These are phyloP conservation scores for Heterohyrax brucei DNA, from an alignment of 2,797 vertebrate species.

Conservation along the genomic window DNA sequence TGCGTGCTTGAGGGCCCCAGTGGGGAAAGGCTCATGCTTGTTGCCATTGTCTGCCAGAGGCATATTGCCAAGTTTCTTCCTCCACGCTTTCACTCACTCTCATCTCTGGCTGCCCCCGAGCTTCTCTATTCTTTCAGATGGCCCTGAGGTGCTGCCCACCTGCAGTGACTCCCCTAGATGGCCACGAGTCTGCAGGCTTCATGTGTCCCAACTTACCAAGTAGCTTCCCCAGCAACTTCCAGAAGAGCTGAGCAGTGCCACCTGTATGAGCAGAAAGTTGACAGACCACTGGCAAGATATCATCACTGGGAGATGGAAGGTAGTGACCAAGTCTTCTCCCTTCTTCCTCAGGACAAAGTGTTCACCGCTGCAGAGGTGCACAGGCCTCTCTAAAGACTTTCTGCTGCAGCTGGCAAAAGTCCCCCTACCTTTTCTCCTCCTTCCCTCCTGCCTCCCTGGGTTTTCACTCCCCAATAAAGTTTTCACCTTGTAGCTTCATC, in stretches of 20 bases:
- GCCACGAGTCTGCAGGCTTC: neutral
- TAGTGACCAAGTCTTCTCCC: too few relatives aligned
- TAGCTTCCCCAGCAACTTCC: neutral
- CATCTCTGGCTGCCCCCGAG: neutral
- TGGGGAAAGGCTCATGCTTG: neutral
- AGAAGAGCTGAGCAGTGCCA: fast-evolving
- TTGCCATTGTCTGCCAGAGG: neutral
- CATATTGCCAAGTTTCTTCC: neutral
- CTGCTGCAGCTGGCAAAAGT: too few relatives aligned
- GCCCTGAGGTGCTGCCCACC: too few relatives aligned
- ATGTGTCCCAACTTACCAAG: fast-evolving
- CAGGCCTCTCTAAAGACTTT: neutral
- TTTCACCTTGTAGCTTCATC: neutral
- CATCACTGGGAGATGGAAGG: neutral
- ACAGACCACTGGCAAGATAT: neutral
- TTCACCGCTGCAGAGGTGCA: neutral
- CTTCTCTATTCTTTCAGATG: neutral
- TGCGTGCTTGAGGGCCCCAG: neutral
- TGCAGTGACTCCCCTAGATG: neutral
- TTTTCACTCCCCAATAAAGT: neutral
- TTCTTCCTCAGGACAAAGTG: neutral
- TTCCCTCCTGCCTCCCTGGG: neutral
- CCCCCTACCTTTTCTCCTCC: neutral
- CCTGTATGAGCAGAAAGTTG: neutral
- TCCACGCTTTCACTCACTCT: neutral